Conservation (phyloP, 2,113 vertebrate genomes). For the Hyla sarda region DNA sequence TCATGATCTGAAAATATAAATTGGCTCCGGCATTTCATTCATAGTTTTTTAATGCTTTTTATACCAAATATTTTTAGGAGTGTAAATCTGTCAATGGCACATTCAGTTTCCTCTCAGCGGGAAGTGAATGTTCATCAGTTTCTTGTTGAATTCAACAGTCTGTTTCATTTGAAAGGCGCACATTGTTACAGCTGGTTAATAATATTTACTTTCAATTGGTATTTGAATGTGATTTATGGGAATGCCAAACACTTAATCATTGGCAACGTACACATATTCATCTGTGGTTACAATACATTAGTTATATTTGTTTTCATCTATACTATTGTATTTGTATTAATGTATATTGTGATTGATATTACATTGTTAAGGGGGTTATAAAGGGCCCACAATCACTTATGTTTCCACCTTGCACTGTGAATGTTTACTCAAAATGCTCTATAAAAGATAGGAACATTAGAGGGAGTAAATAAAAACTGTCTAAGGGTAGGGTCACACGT, state of each 20-base stretch:
- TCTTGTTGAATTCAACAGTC: background rate
- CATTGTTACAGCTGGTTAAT: background rate
- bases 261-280: background rate
- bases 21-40: conserved; percentile 43
- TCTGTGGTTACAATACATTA: background rate
- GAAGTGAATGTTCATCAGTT: conserved; percentile 8
- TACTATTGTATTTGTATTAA: background rate
- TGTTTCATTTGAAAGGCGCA: background rate
- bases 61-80: conserved; percentile 37
- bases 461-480: too few species aligned
- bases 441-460: too few species aligned
- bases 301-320: background rate
- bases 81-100: conserved; percentile 38
- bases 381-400: background rate
- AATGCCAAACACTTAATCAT: background rate
- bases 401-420: too few species aligned
- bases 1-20: conserved; percentile 43
- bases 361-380: background rate
- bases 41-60: conserved; percentile 28
- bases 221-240: background rate
- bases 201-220: background rate
- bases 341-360: background rate
- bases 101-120: background rate
- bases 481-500: too few species aligned
- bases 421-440: too few species aligned